Percentiles rank a stretch among this genome's conserved stretches.
Conservation (phyloP, 2,888 invertebrate species). For the Macaria liturata region DNA sequence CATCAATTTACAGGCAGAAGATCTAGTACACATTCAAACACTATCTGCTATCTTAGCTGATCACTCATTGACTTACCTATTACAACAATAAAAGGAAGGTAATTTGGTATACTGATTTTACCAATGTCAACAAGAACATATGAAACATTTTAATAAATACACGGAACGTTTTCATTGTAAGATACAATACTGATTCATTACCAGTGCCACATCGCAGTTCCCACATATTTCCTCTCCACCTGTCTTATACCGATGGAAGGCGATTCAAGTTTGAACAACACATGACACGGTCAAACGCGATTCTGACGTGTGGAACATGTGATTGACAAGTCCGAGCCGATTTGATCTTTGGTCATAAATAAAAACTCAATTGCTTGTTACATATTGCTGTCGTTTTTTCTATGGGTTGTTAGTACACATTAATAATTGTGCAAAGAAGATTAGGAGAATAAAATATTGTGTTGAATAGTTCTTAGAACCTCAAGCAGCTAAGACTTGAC, state of each 20-base stretch:
- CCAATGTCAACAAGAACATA: no score
- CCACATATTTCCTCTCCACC: slow-evolving; percentile 26
- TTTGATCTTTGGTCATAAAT: slow-evolving; percentile 76
- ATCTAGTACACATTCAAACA: no score
- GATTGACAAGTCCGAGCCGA: slow-evolving; percentile 81
- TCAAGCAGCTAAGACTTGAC: no score
- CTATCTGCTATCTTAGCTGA: no score
- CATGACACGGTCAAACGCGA: slow-evolving; percentile 45
- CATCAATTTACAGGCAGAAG: no score
- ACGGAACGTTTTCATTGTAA: neutral
- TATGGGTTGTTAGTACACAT: slow-evolving; percentile 76
- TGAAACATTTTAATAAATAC: no score
- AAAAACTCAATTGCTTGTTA: slow-evolving; percentile 64
- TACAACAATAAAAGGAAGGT: no score
- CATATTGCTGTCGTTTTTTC: no score
- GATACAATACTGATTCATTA: slow-evolving; percentile 13
- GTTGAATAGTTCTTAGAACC: no score
- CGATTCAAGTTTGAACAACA: slow-evolving; percentile 45
- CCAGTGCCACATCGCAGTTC: slow-evolving; percentile 4
- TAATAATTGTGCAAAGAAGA: slow-evolving; percentile 50
- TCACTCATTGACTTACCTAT: no score
- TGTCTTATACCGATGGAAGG: slow-evolving; percentile 45
- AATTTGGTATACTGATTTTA: no score
- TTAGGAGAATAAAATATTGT: neutral
- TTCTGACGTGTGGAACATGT: slow-evolving; percentile 58